Percentiles rank a stretch among this genome's conserved stretches.
phyloP scores from a whole-genome alignment of 2,797 vertebrate genomes.

The Falco rusticolus region DNA sequence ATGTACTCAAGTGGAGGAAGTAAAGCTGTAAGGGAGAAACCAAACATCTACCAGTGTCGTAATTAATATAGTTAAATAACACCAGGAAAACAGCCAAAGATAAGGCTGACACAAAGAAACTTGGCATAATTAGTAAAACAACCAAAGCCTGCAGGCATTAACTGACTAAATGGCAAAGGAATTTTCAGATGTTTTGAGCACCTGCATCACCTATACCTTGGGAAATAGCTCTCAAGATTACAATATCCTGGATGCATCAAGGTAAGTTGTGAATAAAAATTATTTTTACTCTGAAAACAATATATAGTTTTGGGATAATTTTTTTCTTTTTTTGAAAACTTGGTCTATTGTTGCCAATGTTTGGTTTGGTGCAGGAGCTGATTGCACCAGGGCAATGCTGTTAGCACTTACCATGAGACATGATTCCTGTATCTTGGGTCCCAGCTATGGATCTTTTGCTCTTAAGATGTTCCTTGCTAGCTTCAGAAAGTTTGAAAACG shows the following conservation, averaged over 20 bases:
- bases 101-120: background rate
- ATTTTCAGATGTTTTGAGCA: background rate
- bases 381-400: background rate
- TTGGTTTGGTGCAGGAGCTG: background rate
- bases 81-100: background rate
- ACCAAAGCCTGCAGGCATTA: background rate
- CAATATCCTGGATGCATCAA: background rate
- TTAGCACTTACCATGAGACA: background rate
- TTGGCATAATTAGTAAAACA: background rate
- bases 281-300: background rate
- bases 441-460: background rate
- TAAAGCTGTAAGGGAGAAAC: background rate
- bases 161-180: background rate
- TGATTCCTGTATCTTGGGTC: background rate
- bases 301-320: background rate
- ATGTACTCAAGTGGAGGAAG: background rate
- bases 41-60: background rate
- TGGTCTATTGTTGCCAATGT: accelerated
- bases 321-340: background rate
- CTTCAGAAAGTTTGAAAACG: background rate
- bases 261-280: background rate
- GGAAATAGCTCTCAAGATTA: background rate
- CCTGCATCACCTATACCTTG: background rate
- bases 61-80: background rate
- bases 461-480: background rate